These are phyloP conservation scores for Bathybates hornii DNA, from an alignment of 2,113 vertebrate genomes.

Conservation along the genomic window DNA sequence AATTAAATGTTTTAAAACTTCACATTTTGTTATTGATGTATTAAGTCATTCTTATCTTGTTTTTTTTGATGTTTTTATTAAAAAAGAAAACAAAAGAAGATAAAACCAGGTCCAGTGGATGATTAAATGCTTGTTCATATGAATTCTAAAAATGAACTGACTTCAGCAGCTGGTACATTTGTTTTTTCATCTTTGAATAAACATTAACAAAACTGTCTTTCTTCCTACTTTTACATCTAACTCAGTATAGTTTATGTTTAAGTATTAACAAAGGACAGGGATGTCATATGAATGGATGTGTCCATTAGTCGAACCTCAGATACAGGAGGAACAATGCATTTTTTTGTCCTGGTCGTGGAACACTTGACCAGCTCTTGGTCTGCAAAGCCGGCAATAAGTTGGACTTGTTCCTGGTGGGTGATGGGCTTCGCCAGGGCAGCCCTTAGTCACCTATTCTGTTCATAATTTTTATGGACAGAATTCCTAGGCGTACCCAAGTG, in stretches of 20 bases:
- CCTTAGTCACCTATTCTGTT: neutral
- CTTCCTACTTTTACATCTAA: neutral
- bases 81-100: neutral
- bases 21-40: neutral
- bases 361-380: neutral
- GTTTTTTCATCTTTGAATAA: neutral
- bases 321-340: neutral
- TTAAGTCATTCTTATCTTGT: neutral
- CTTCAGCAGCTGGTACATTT: neutral
- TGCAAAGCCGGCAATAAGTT: neutral
- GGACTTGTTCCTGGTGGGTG: neutral
- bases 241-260: neutral
- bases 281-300: neutral
- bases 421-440: neutral
- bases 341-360: accelerated
- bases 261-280: neutral
- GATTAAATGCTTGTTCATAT: neutral
- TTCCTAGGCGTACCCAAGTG: neutral
- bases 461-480: neutral
- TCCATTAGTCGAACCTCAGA: neutral
- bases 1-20: neutral
- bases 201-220: neutral
- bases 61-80: neutral
- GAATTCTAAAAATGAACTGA: neutral
- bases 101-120: neutral